Evolutionary conservation across 1,140 invertebrate species (phyloP).

Genomic region (Lordiphosa clarofinis): DNA sequence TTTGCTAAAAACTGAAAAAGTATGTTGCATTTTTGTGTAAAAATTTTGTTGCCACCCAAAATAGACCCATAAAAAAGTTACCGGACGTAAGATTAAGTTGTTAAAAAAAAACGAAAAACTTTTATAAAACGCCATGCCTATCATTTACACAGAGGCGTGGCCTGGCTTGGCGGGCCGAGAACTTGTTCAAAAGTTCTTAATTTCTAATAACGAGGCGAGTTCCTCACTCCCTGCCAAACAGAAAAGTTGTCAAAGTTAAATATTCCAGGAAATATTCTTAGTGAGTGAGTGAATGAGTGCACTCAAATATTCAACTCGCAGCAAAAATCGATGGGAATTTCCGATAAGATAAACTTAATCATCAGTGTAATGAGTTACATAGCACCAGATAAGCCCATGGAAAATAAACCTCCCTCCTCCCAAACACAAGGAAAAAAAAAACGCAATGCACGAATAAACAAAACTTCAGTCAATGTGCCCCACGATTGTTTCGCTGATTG

Average conservation of each 20-base stretch:
- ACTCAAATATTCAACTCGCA: too few relatives aligned
- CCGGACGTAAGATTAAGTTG: slow-evolving; percentile 9
- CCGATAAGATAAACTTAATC: too few relatives aligned
- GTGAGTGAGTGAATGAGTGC: too few relatives aligned
- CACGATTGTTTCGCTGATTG: slow-evolving; percentile 31
- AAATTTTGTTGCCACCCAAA: slow-evolving; percentile 9
- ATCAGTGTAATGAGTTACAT: slow-evolving; percentile 2
- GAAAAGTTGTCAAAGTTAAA: slow-evolving; percentile 34
- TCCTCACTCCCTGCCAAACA: not conserved
- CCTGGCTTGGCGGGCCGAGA: slow-evolving; percentile 11
- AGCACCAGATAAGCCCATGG: not conserved
- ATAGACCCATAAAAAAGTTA: not conserved
- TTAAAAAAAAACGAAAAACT: slow-evolving; percentile 4
- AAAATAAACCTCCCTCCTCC: not conserved
- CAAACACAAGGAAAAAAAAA: not conserved
- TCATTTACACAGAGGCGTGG: slow-evolving; percentile 15
- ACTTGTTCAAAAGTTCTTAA: slow-evolving; percentile 56
- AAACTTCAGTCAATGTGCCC: slow-evolving; percentile 45
- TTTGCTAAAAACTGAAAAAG: slow-evolving; percentile 6
- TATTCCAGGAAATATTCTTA: slow-evolving; percentile 7
- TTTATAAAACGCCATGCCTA: slow-evolving; percentile 7
- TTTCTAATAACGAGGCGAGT: slow-evolving; percentile 36
- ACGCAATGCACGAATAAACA: slow-evolving; percentile 40
- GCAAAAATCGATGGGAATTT: too few relatives aligned
- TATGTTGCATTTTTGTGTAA: slow-evolving; percentile 12